Percentiles rank a stretch among this genome's conserved stretches.
Evolutionary conservation across 2,113 vertebrate species (phyloP).

Genomic region (Ceyx melanurus): DNA sequence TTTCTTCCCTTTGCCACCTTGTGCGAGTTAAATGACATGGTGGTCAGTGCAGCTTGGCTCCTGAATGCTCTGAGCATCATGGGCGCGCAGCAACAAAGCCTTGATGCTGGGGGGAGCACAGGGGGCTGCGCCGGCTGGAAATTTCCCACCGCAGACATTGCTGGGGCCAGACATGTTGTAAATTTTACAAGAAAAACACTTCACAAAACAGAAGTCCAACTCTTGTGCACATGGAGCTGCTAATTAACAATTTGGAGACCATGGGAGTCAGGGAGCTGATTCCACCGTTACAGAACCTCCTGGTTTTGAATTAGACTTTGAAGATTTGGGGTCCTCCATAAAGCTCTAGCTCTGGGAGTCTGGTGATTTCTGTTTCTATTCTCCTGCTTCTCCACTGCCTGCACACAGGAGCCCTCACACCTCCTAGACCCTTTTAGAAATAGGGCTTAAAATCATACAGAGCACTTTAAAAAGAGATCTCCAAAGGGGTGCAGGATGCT

Average conservation of each 20-base stretch:
- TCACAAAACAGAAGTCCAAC: slow-evolving; percentile 44
- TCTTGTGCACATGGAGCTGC: neutral
- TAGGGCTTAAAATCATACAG: rapidly evolving
- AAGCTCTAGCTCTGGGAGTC: neutral
- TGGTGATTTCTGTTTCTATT: neutral
- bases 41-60: no score
- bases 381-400: neutral
- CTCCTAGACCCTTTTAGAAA: neutral
- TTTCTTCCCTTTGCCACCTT: neutral
- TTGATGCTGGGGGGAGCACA: neutral
- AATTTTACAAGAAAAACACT: slow-evolving; percentile 65
- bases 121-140: neutral
- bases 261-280: neutral
- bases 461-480: neutral
- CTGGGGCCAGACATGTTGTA: slow-evolving; percentile 63
- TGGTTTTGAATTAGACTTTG: neutral
- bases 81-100: neutral
- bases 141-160: slow-evolving; percentile 47
- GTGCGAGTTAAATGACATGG: no score
- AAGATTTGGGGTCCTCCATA: neutral
- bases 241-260: slow-evolving; percentile 23
- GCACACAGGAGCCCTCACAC: neutral
- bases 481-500: neutral
- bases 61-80: neutral
- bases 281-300: neutral